Conservation (phyloP, 2,888 invertebrate species). For the Anorthoa munda region DNA sequence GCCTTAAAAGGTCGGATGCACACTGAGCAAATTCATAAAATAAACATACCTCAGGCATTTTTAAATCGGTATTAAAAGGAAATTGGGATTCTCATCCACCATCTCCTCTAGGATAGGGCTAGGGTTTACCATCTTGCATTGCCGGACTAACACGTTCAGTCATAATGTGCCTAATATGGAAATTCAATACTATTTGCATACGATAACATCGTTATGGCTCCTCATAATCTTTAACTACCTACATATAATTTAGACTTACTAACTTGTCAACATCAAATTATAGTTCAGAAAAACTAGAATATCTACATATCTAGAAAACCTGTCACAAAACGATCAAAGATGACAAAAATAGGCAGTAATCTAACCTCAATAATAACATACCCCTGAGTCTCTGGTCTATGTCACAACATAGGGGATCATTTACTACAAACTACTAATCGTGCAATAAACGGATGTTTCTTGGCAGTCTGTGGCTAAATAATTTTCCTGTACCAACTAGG, state of each 20-base stretch:
- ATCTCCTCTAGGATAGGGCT: neutral
- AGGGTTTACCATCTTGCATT: neutral
- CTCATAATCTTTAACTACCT: conserved; percentile 6
- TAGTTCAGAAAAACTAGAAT: conserved; percentile 6
- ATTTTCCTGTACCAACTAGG: conserved; percentile 50
- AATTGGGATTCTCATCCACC: no score
- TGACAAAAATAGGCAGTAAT: conserved; percentile 33
- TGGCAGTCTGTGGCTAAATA: conserved; percentile 62
- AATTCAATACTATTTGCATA: neutral
- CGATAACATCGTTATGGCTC: neutral
- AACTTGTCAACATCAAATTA: neutral
- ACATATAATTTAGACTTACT: neutral
- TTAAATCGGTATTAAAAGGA: no score
- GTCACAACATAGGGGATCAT: conserved; percentile 53
- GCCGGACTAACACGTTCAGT: neutral
- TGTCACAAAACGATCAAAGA: conserved; percentile 1
- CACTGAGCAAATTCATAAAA: no score
- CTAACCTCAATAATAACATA: conserved; percentile 12
- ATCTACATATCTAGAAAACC: neutral
- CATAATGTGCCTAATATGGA: neutral
- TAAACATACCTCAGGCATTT: no score
- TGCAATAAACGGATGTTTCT: conserved; percentile 59
- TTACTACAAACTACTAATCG: conserved; percentile 58
- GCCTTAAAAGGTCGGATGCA: neutral
- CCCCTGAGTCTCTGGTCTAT: conserved; percentile 42